Percentiles rank a stretch among this genome's conserved stretches.
Evolutionary conservation across 1,140 invertebrate genomes (phyloP).

Genomic region (Drosophila fuyamai): DNA sequence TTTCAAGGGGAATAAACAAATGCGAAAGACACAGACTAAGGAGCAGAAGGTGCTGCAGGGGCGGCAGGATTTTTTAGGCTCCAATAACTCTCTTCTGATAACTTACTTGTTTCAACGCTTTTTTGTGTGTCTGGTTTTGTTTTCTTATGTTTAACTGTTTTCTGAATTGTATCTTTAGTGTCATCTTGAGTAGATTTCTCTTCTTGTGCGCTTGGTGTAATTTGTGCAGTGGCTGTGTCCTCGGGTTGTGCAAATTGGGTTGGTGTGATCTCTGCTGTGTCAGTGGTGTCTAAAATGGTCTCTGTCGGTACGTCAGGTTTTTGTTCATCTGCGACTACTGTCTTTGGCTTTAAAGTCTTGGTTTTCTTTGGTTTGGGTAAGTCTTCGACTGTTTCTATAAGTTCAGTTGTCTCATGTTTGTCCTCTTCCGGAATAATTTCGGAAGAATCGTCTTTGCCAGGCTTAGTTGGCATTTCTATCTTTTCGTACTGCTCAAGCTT

Average conservation of each 20-base stretch:
- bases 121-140: slow-evolving; percentile 79
- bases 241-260: slow-evolving; percentile 76
- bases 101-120: slow-evolving; percentile 83
- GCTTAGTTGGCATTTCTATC: slow-evolving; percentile 60
- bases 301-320: slow-evolving; percentile 56
- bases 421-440: slow-evolving; percentile 23
- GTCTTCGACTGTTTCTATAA: slow-evolving; percentile 26
- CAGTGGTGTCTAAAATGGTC: slow-evolving; percentile 50
- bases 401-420: slow-evolving; percentile 24
- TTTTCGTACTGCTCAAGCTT: slow-evolving; percentile 77
- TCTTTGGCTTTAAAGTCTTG: slow-evolving; percentile 39
- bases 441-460: slow-evolving; percentile 32
- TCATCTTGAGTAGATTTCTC: slow-evolving; percentile 75
- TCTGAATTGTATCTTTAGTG: slow-evolving; percentile 75
- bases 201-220: slow-evolving; percentile 81
- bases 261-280: slow-evolving; percentile 50
- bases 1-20: slow-evolving; percentile 55
- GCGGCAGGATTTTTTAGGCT: slow-evolving; percentile 50
- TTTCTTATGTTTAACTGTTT: slow-evolving; percentile 82
- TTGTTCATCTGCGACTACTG: slow-evolving; percentile 27
- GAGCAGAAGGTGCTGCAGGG: slow-evolving; percentile 60
- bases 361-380: slow-evolving; percentile 57
- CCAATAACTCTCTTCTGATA: slow-evolving; percentile 70
- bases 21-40: slow-evolving; percentile 71
- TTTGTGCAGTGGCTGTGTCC: slow-evolving; percentile 81